Base-by-base conservation (phyloP, 2,113 vertebrate genomes). In the Pycnonotus jocosus region DNA sequence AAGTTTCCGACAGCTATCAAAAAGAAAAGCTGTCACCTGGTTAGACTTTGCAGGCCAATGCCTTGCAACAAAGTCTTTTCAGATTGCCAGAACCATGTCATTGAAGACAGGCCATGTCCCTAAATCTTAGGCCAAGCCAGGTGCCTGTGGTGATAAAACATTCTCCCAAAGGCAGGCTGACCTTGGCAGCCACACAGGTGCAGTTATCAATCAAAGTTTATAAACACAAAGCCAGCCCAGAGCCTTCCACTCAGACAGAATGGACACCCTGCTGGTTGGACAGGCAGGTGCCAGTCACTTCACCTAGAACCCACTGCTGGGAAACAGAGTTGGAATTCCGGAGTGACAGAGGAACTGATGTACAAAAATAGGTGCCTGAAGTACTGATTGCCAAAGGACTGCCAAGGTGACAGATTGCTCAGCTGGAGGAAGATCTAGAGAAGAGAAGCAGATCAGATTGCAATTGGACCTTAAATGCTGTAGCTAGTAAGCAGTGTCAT, bases 41-140 rank as follows among this genome's bases (percentile, higher is more conserved):
- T 38, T 78, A 86, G 44, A 48, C 54, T 88, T 77, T 53, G 21
- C 50, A 93, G 86, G 62, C 38, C 65, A 40, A 57, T 15, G 27
- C 65, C 82, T 91, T 87, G 33, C 68, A 81, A 88, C 16, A 16
- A 94, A 77, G 66, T 89, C 60, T 54, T 93, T 71, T 76, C 47
- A 76, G 62, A 74, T 30, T 94, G 85, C 93, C 96, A 97, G 69
- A 83, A 77, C 35, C 88, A 81, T 69, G 88, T 95, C 93, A 97
- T 74, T 51, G 20, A 86, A 95, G 69, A 86, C 65, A 88, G 81
- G 61, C n/a, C 80, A 88, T 0, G 2, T 88, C 91, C 64, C 94
- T 96, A 92, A 97, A 95, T 92, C 90, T 97, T 93, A 64, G 0
- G 19, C 92, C 81, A 90, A 96, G 95, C 83, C 95, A 97, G 95